A percentile compares a stretch with the other conserved stretches of the same genome.
These are phyloP conservation scores for Drosophila pruinosa DNA, from an alignment of 1,140 invertebrate genomes.

Conservation along the genomic window DNA sequence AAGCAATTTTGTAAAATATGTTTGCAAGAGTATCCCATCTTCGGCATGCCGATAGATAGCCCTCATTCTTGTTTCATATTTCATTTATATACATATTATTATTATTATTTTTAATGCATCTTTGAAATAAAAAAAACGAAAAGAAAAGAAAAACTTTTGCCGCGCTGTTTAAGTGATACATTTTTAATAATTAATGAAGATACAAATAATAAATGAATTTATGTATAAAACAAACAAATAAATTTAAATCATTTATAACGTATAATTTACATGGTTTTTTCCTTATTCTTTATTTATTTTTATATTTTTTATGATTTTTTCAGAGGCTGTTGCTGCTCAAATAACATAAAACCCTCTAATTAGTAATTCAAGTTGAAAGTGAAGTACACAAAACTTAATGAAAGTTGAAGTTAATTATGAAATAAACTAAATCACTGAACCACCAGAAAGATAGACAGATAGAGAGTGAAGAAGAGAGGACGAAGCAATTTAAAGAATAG, in stretches of 20 bases:
- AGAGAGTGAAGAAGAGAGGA: not conserved
- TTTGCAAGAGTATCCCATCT: constrained; percentile 16
- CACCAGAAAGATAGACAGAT: constrained; percentile 7
- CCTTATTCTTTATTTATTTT: constrained; percentile 9
- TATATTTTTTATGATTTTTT: constrained; percentile 14
- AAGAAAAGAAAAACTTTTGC: constrained; percentile 30
- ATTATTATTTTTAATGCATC: constrained; percentile 47
- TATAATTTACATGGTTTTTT: constrained; percentile 30
- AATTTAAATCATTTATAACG: constrained; percentile 73
- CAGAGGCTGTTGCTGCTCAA: constrained; percentile 6
- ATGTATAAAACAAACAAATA: constrained; percentile 70
- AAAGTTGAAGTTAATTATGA: constrained; percentile 8
- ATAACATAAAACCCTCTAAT: not conserved
- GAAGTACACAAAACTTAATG: not conserved
- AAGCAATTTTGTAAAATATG: constrained; percentile 6
- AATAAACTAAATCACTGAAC: constrained; percentile 19
- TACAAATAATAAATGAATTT: constrained; percentile 72
- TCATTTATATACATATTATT: constrained; percentile 9
- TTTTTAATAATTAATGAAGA: constrained; percentile 54
- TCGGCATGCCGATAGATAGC: constrained; percentile 9
- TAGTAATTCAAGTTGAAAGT: not conserved
- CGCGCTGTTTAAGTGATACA: constrained; percentile 77
- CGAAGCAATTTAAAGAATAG: constrained; percentile 9
- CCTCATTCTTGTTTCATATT: constrained; percentile 11
- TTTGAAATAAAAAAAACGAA: constrained; percentile 34